Base-by-base conservation (phyloP, 2,113 vertebrate species). In the Lagenorhynchus albirostris region DNA sequence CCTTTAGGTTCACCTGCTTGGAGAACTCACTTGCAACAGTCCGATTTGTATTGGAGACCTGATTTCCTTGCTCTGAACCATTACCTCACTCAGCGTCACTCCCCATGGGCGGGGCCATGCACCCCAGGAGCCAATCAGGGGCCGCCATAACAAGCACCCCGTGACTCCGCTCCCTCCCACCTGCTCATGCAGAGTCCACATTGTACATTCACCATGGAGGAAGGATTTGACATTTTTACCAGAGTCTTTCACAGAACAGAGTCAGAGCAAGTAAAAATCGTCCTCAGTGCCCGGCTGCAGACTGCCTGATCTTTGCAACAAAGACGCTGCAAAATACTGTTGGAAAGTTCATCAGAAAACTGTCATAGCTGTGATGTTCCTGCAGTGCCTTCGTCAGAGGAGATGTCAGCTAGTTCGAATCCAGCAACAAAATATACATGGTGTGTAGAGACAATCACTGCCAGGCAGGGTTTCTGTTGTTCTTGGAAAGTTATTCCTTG, bases 171-270 rank as follows among this genome's bases (percentile, higher is more conserved):
- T 18, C 5, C 26, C 13, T 18, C 25, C 36, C 81, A 47, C 63
- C 53, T 25, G 13, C 10, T 1, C 9, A 0, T 47, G 11, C 14
- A 2, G 21, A 0, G 31, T 17, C 21, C 21, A 3, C 6, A 0
- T 0, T 1, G 21, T 6, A 18, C 62, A 0, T 31, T 80, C 21
- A 1, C 0, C 8, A 0, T 15, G 36, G 18, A 21, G 4, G 0
- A 36, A 65, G 44, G 33, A 25, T 10, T 38, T 47, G 47, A 53
- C 25, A 5, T 65, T 17, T 38, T 38, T 26, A 26, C n/a, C 33
- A 6, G n/a, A 25, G 38, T 12, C 31, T 70, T 53, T 91, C 20
- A 10, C 4, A 36, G 55, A 41, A 6, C 55, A 5, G 74, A 20
- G 50, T 21, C 23, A 36, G 29, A 53, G 29, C 65, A 20, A 36